Base-by-base conservation (phyloP, 1,140 invertebrate species). In the Cotesia typhae region DNA sequence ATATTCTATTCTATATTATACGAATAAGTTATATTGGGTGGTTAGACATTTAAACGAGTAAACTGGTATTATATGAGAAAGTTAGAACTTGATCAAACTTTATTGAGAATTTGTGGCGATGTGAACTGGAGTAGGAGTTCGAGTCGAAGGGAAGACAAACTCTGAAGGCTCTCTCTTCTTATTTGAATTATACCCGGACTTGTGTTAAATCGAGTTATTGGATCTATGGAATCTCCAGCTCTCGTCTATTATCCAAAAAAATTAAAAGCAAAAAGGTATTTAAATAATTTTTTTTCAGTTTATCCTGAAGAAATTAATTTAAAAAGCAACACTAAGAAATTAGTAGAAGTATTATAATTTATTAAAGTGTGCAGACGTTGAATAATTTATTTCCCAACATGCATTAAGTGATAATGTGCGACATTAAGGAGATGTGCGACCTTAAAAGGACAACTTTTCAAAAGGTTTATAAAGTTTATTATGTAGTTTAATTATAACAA, bases 151-250 rank as follows among this genome's bases (percentile, higher is more conserved):
- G 36, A 47, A 52, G 57, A 59, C 57, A 51, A 47, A 41, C 12
- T 41, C 63, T 66, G 7, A 12, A 20, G 64, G 64, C 64, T 66
- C 47, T 66, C 64, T 66, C 64, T 66, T 52, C 64, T 66, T 66
- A 52, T 52, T 68, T 57, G 67, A 35, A 59, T 55, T 68, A 66
- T 41, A 38, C 20, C 10, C 20, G n/a, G 64, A 47, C 12, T 64
- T 53, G 63, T 35, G 63, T 35, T 67, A 60, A 72, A 75, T 76
- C 63, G 67, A 57, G 60, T 75, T 68, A 77, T 78, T 76, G 74
- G 69, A 65, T 75, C 67, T 55, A 36, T 14, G 67, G 75, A 76
- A 68, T 47, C 67, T 63, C 6, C 61, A 73, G 66, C 51, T 74
- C 67, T 72, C 71, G 69, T 66, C 41, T 28, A 55, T 64, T 68